Conservation (phyloP, 2,797 vertebrate genomes). For the Tangara arthus region DNA sequence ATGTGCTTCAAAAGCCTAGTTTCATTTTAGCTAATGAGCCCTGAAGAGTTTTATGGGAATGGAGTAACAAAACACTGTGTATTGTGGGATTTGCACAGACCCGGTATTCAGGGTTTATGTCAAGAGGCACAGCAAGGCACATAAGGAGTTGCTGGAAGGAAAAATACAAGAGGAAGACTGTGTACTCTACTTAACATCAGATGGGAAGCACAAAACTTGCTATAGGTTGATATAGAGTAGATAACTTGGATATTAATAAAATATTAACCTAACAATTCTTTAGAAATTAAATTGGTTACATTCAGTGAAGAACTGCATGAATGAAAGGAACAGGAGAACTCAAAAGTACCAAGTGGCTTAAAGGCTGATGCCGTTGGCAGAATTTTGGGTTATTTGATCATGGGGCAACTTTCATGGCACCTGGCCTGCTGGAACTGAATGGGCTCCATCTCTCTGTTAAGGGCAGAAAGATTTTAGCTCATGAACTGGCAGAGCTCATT, state of each 20-base stretch:
- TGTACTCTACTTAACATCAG: not conserved
- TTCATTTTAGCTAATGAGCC: not conserved
- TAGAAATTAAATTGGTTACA: not conserved
- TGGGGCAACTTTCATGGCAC: rapidly evolving
- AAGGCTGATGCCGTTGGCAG: not conserved
- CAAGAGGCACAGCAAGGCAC: not conserved
- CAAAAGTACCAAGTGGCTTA: not conserved
- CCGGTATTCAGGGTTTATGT: not conserved
- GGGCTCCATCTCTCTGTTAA: not conserved
- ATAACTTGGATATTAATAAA: not conserved
- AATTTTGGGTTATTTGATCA: not conserved
- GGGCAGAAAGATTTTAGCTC: not conserved
- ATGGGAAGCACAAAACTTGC: not conserved
- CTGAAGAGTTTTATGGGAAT: not conserved
- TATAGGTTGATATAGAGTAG: not conserved
- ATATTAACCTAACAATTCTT: not conserved
- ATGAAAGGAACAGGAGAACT: not conserved
- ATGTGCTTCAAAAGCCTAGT: not conserved
- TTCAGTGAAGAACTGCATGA: not conserved
- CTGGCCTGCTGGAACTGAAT: not conserved
- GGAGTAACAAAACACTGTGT: not conserved
- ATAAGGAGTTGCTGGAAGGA: not conserved
- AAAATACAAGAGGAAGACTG: not conserved
- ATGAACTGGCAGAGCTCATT: not conserved
- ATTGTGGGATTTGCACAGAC: not conserved